Evolutionary conservation across 2,113 vertebrate genomes (phyloP), one percentile per base, ranked within the genome.

Genomic region (Falcunculus frontatus): DNA sequence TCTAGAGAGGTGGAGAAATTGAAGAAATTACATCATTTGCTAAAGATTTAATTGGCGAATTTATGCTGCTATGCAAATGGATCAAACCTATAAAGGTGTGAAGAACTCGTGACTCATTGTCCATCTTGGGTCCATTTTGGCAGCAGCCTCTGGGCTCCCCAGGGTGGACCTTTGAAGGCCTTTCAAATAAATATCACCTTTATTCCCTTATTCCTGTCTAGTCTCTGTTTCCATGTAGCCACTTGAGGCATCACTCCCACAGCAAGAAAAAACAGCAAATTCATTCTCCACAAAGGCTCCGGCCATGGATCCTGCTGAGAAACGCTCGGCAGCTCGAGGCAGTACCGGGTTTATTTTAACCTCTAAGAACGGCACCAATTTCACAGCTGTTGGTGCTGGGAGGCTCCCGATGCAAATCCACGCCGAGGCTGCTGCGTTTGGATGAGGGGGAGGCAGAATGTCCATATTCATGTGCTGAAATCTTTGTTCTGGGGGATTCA

Each of bases 361-460:
- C 96, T 91, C 93, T 84, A 86, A 78, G 92, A 97, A 96, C 88
- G 95, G 95, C 97, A 96, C 95, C 95, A 91, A 96, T 97, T 93
- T 88, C 95, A 84, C 95, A 97, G 97, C 97, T 97, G 95, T 95
- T 90, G 91, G 70, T 89, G 96, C 94, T 92, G 90, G 89, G 90
- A 89, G 95, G 93, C 91, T 93, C 94, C 96, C 95, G 55, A 80
- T 70, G 95, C 92, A 95, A 96, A 97, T 95, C 89, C 91, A 53
- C 94, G 46, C 82, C 76, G 84, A 82, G 93, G 75, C 94, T 84
- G 78, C 84, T 53, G 56, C 84, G 62, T 94, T 83, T 59, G 37
- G 65, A 37, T 78, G 89, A 93, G 55, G 59, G 75, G 62, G 59
- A 82, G 88, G 75, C 65, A 52, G 70, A 74, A 96, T 89, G 86